phyloP scores from a whole-genome alignment of 2,113 vertebrate species.

The Glaucidium brasilianum region DNA sequence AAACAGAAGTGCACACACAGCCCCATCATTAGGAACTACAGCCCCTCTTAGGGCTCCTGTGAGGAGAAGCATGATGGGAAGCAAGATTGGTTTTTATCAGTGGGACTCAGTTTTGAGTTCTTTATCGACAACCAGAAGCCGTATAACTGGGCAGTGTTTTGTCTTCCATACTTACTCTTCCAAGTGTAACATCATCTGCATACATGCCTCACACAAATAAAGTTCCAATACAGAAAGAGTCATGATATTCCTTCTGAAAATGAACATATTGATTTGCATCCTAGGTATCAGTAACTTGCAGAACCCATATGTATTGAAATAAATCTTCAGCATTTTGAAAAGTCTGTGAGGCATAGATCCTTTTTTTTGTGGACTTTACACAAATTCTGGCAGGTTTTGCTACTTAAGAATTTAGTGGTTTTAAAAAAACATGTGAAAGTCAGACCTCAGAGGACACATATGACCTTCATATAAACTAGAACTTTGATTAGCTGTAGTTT shows the following conservation, averaged over 20 bases:
- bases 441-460: neutral
- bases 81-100: neutral
- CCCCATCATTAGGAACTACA: neutral
- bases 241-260: neutral
- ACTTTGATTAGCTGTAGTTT: constrained; percentile 13
- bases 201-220: neutral
- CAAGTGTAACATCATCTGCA: neutral
- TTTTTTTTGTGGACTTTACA: neutral
- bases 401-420: neutral
- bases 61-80: neutral
- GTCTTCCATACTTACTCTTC: neutral
- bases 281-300: neutral
- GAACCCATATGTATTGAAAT: neutral
- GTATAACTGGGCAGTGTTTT: neutral
- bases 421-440: neutral
- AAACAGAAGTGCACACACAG: neutral
- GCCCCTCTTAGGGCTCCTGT: neutral
- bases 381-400: neutral
- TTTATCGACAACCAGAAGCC: neutral
- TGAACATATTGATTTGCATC: neutral
- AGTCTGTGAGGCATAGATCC: neutral
- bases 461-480: neutral
- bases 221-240: neutral
- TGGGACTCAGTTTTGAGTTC: neutral
- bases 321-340: neutral